A percentile compares a stretch with the other conserved stretches of the same genome.
phyloP scores from a whole-genome alignment of 2,113 vertebrate genomes.

The Xiphorhynchus elegans region DNA sequence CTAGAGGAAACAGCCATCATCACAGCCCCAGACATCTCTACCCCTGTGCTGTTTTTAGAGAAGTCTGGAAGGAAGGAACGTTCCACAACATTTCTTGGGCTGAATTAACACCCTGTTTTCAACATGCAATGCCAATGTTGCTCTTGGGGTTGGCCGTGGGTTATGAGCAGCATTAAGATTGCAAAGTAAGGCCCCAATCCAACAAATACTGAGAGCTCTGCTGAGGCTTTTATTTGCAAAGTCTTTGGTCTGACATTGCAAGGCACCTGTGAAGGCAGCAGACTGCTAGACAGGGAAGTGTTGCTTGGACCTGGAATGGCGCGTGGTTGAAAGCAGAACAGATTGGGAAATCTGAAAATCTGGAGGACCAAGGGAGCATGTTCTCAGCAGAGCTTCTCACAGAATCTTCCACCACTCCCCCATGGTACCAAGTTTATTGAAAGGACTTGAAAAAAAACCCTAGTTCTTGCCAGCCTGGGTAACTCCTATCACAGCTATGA shows the following conservation, averaged over 20 bases:
- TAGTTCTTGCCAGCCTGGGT: slow-evolving; percentile 11
- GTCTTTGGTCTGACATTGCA: not conserved
- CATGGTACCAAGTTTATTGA: not conserved
- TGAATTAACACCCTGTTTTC: not conserved
- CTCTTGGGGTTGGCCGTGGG: not conserved
- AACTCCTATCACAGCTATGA: slow-evolving; percentile 50
- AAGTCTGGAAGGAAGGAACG: not conserved
- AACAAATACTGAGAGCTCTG: not conserved
- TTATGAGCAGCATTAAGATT: not conserved
- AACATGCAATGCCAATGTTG: rapidly evolving
- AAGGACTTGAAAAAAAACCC: not conserved
- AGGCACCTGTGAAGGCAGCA: not conserved
- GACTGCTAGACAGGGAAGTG: not conserved
- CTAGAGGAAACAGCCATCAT: not conserved
- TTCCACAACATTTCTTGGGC: not conserved
- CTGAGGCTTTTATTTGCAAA: not conserved
- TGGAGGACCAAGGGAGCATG: not conserved
- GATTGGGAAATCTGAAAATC: not conserved
- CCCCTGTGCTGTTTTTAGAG: not conserved
- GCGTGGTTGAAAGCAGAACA: not conserved
- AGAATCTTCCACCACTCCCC: not conserved
- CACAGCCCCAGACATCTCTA: not conserved
- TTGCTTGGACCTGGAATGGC: not conserved
- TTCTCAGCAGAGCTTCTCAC: not conserved
- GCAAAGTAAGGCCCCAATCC: not conserved